Evolutionary conservation across 2,797 vertebrate genomes (phyloP).

Genomic region (Sternotherus odoratus): DNA sequence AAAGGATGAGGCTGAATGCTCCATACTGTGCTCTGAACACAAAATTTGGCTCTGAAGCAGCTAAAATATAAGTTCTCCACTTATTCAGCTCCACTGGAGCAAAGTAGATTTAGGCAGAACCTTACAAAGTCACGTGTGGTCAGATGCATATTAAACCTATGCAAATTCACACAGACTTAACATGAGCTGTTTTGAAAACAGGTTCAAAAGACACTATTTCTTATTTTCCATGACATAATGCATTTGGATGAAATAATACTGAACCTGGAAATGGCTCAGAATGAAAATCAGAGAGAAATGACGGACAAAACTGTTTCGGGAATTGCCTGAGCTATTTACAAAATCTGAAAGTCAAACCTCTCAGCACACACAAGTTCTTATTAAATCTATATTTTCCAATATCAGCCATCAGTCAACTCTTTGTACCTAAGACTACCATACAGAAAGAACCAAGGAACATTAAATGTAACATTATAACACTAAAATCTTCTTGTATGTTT

Average conservation of each 20-base stretch:
- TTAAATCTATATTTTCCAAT: slow-evolving; percentile 34
- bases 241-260: slow-evolving; percentile 60
- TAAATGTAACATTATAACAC: not conserved
- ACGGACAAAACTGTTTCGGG: slow-evolving; percentile 29
- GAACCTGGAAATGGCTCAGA: slow-evolving; percentile 48
- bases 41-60: not conserved
- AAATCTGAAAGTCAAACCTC: slow-evolving; percentile 58
- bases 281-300: slow-evolving; percentile 16
- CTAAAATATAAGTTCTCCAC: not conserved
- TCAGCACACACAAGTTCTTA: slow-evolving; percentile 21
- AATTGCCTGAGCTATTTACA: slow-evolving; percentile 64
- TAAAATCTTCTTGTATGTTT: slow-evolving; percentile 19
- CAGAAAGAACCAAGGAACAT: slow-evolving; percentile 29
- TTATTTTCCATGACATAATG: slow-evolving; percentile 69
- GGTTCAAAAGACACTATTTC: slow-evolving; percentile 49
- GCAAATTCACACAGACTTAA: slow-evolving; percentile 53
- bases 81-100: slow-evolving; percentile 8
- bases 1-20: not conserved
- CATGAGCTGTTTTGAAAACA: slow-evolving; percentile 55
- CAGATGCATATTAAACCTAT: slow-evolving; percentile 27
- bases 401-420: not conserved
- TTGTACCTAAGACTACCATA: slow-evolving; percentile 11
- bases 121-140: not conserved
- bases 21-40: not conserved
- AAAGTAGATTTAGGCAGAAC: slow-evolving; percentile 27